These are phyloP conservation scores for Echiichthys vipera DNA, from an alignment of 2,797 vertebrate genomes.

Conservation along the genomic window DNA sequence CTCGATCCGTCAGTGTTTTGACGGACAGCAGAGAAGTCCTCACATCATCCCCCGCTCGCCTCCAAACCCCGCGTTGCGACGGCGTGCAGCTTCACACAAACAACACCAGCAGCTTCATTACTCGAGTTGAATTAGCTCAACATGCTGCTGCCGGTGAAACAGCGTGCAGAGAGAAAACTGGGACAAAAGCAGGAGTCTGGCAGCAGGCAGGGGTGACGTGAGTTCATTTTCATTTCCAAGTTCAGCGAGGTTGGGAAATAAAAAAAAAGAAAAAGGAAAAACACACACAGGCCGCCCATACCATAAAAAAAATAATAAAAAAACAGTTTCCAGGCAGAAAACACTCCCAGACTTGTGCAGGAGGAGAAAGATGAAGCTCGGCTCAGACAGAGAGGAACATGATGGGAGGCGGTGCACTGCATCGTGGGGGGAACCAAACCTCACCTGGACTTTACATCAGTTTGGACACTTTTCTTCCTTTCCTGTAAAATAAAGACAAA, in stretches of 20 bases:
- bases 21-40: conserved; percentile 11
- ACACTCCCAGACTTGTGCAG: no score
- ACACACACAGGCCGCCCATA: background rate
- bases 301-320: background rate
- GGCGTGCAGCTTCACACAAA: background rate
- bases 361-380: no score
- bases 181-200: conserved; percentile 50
- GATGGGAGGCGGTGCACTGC: no score
- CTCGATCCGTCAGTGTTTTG: conserved; percentile 1
- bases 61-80: background rate
- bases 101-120: background rate
- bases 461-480: no score
- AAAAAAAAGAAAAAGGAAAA: conserved; percentile 18
- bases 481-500: no score
- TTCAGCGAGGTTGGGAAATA: conserved; percentile 65
- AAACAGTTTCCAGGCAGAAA: no score
- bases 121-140: conserved; percentile 21
- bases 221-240: conserved; percentile 66
- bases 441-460: no score
- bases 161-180: conserved; percentile 15
- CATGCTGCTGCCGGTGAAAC: background rate
- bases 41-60: conserved; percentile 9
- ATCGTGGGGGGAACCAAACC: no score
- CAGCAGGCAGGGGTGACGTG: conserved; percentile 58
- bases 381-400: no score